phyloP scores from a whole-genome alignment of 2,797 vertebrate species.

The Balearica regulorum region DNA sequence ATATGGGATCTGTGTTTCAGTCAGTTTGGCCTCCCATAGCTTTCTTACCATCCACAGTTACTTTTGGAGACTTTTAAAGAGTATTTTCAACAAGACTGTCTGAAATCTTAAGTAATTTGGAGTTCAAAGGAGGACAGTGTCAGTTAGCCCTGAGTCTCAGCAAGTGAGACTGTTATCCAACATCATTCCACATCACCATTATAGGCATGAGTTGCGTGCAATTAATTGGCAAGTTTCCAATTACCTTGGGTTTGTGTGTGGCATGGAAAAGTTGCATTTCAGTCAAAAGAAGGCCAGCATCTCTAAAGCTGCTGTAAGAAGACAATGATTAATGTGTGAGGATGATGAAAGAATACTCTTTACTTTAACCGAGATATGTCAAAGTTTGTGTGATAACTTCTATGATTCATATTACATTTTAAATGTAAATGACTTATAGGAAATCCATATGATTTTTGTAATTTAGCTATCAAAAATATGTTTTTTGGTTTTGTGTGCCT shows the following conservation, averaged over 20 bases:
- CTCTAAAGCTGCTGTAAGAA: neutral
- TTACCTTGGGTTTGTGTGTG: neutral
- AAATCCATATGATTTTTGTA: neutral
- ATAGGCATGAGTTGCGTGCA: neutral
- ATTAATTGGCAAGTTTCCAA: neutral
- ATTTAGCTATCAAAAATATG: neutral
- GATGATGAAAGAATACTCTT: neutral
- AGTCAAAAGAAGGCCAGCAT: neutral
- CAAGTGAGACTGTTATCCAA: neutral
- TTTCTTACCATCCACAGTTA: neutral
- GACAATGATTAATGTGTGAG: neutral
- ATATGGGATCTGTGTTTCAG: neutral
- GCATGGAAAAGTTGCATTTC: neutral
- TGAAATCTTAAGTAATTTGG: neutral
- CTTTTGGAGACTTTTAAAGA: neutral
- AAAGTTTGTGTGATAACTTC: neutral
- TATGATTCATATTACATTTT: neutral
- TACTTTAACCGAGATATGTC: neutral
- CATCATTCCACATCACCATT: neutral
- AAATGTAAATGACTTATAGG: conserved; percentile 5
- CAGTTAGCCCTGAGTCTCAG: neutral
- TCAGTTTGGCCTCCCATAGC: neutral
- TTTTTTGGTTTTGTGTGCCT: neutral
- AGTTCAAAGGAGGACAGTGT: neutral
- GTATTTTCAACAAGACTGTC: neutral